Percentiles rank a stretch among this genome's conserved stretches.
phyloP scores from a whole-genome alignment of 2,113 vertebrate species.

The Lates calcarifer region DNA sequence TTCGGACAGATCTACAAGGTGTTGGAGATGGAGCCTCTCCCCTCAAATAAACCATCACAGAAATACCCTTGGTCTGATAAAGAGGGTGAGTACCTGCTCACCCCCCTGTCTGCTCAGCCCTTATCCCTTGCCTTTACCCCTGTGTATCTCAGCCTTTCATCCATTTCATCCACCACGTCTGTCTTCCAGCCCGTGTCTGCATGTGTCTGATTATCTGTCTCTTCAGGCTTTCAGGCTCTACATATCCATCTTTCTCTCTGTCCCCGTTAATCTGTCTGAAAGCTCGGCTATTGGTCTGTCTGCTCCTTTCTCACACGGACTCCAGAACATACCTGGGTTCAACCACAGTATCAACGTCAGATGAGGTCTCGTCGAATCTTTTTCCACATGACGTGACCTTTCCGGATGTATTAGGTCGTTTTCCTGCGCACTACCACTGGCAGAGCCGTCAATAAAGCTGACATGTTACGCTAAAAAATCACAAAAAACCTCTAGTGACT shows the following conservation, averaged over 20 bases:
- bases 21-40: constrained; percentile 98
- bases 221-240: constrained; percentile 2
- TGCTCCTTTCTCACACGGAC: constrained; percentile 15
- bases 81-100: constrained; percentile 87
- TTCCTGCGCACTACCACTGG: constrained; percentile 1
- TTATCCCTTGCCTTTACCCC: neutral
- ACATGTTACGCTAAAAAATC: neutral
- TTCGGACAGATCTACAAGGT: constrained; percentile 99
- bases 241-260: neutral
- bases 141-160: neutral
- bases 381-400: constrained; percentile 42
- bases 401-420: constrained; percentile 27
- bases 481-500: neutral
- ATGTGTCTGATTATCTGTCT: constrained; percentile 14
- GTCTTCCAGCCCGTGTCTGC: neutral
- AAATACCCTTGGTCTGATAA: constrained; percentile 98
- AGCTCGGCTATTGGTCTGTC: neutral
- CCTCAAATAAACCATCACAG: constrained; percentile 96
- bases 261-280: neutral
- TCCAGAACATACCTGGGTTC: constrained; percentile 12
- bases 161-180: neutral
- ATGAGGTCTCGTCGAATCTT: constrained; percentile 9
- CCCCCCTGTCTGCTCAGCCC: constrained; percentile 1
- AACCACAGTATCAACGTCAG: constrained; percentile 10
- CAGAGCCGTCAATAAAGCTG: constrained; percentile 13